Percentiles rank a stretch among this genome's conserved stretches.
These are phyloP conservation scores for Cladorhizidae sp. DNA, from an alignment of 37 sponge, comb jelly and placozoan species.

Conservation along the genomic window DNA sequence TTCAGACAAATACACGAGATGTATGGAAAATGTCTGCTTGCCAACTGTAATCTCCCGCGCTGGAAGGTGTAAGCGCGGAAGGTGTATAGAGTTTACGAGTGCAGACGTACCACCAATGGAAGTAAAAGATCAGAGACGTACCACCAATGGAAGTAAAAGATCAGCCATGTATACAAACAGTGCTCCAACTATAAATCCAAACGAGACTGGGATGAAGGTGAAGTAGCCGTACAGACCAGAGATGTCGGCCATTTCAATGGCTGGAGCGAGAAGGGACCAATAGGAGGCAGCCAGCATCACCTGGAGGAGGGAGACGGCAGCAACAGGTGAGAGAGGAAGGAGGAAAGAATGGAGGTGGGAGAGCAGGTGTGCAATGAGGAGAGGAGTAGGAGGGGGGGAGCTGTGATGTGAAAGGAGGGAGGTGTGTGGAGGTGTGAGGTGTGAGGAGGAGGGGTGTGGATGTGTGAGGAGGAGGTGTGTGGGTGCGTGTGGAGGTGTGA, in stretches of 20 bases:
- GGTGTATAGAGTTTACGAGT: too few species aligned
- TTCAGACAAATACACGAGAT: too few species aligned
- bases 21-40: too few species aligned
- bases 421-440: too few species aligned
- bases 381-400: not conserved
- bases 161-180: constrained; percentile 89
- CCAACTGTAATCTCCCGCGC: too few species aligned
- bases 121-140: constrained; percentile 19
- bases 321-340: too few species aligned
- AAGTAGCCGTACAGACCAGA: constrained; percentile 77
- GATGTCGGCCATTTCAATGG: constrained; percentile 83
- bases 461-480: too few species aligned
- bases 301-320: constrained; percentile 23
- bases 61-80: too few species aligned
- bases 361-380: not conserved
- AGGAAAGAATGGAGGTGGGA: not conserved
- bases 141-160: constrained; percentile 59
- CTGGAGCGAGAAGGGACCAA: constrained; percentile 95
- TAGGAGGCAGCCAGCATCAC: constrained; percentile 98
- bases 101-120: too few species aligned
- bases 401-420: too few species aligned
- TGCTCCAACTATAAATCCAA: constrained; percentile 88
- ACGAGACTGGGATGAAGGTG: constrained; percentile 73
- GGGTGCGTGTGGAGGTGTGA: too few species aligned
- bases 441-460: too few species aligned